A percentile compares a stretch with the other conserved stretches of the same genome.
These are phyloP conservation scores for Aselliscus stoliczkanus DNA, from an alignment of 2,797 vertebrate species.

Conservation along the genomic window DNA sequence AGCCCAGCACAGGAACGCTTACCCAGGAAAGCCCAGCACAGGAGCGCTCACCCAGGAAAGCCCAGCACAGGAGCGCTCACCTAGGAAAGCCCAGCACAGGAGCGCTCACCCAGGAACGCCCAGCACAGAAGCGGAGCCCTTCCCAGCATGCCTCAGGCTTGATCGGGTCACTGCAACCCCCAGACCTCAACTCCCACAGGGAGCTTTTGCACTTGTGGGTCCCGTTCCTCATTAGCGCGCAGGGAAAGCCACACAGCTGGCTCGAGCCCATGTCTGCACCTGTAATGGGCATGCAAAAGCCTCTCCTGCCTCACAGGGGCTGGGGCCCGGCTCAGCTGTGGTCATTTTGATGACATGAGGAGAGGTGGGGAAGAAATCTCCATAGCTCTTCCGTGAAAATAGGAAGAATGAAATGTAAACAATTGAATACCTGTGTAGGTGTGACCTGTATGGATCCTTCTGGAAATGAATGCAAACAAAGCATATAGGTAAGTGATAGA, in stretches of 20 bases:
- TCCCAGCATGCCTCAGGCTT: background rate
- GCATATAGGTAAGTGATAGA: background rate
- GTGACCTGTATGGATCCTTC: background rate
- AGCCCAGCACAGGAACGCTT: background rate
- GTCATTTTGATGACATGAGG: rapidly evolving
- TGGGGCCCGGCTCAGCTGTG: background rate
- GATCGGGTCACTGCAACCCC: background rate
- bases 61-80: background rate
- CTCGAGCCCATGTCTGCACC: background rate
- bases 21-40: background rate
- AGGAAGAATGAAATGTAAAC: background rate
- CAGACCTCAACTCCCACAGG: background rate
- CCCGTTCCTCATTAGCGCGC: background rate
- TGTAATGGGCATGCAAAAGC: background rate
- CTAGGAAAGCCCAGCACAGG: background rate
- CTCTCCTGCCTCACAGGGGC: background rate
- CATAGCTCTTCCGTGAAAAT: no score
- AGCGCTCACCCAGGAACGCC: background rate
- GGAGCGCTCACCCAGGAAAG: background rate
- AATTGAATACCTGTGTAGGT: rapidly evolving
- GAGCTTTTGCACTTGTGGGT: background rate
- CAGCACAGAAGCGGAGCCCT: no score
- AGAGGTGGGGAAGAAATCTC: background rate
- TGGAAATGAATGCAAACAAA: background rate
- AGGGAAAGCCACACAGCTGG: background rate